Evolutionary conservation across 2,888 invertebrate genomes (phyloP).

Genomic region (Furcula furcula): DNA sequence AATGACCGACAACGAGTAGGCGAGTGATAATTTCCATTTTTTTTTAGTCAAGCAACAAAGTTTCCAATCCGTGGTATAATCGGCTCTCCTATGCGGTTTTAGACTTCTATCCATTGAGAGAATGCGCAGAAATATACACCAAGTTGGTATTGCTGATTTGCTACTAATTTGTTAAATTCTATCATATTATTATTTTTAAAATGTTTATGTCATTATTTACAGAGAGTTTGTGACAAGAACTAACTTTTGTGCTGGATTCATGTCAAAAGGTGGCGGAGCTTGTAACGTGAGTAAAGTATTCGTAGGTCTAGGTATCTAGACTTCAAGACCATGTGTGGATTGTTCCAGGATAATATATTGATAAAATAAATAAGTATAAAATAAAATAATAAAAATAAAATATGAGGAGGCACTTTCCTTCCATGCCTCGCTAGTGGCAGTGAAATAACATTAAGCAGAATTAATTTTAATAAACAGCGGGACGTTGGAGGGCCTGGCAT

Average conservation of each 20-base stretch:
- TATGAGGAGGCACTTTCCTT: no score
- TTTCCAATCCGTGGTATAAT: slow-evolving; percentile 40
- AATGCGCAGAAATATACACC: slow-evolving; percentile 57
- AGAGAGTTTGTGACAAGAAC: slow-evolving; percentile 53
- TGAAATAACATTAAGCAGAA: no score
- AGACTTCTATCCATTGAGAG: slow-evolving; percentile 46
- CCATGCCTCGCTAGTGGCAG: no score
- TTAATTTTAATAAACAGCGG: slow-evolving; percentile 35
- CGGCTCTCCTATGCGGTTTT: slow-evolving; percentile 44
- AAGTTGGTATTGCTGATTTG: slow-evolving; percentile 41
- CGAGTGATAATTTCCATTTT: no score
- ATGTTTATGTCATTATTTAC: slow-evolving; percentile 8
- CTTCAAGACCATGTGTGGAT: no score
- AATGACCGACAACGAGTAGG: no score
- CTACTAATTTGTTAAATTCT: background rate
- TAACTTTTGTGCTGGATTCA: slow-evolving; percentile 64
- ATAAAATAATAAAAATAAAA: no score
- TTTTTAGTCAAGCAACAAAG: slow-evolving; percentile 40
- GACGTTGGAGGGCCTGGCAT: slow-evolving; percentile 68
- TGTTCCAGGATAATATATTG: no score
- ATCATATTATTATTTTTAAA: background rate
- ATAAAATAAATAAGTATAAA: no score
- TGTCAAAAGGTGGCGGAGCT: slow-evolving; percentile 60
- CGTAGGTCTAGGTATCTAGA: no score
- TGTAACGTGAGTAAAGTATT: slow-evolving; percentile 66